Percentiles rank a stretch among this genome's conserved stretches.
phyloP scores from a whole-genome alignment of 2,797 vertebrate species.

The Acestrorhynchus altus region DNA sequence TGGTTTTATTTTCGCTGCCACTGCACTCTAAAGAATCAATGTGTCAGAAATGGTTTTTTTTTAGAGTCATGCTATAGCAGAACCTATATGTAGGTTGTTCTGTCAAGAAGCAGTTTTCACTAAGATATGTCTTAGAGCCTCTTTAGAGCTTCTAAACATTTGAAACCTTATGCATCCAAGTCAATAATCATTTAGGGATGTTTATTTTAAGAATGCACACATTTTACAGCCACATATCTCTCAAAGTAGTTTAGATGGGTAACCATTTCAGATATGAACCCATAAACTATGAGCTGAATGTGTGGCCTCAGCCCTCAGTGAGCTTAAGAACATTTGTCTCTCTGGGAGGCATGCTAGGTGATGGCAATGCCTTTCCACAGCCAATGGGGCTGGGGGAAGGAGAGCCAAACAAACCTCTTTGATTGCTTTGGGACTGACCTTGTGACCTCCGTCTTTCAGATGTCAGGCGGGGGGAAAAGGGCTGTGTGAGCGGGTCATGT shows the following conservation, averaged over 20 bases:
- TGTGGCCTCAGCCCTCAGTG: constrained; percentile 41
- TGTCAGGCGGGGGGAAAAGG: constrained; percentile 66
- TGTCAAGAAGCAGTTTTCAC: neutral
- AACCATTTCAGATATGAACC: constrained; percentile 18
- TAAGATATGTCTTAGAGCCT: neutral
- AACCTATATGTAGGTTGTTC: neutral
- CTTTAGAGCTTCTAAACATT: no score
- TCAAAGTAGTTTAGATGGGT: constrained; percentile 8
- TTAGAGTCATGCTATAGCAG: neutral
- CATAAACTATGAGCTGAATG: constrained; percentile 39
- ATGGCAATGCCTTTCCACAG: constrained; percentile 33
- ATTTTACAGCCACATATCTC: constrained; percentile 10
- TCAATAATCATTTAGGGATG: neutral
- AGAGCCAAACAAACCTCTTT: constrained; percentile 77
- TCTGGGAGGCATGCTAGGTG: constrained; percentile 46
- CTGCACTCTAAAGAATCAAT: constrained; percentile 10
- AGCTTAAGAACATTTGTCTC: constrained; percentile 50
- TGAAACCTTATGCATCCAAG: neutral
- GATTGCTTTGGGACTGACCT: constrained; percentile 77
- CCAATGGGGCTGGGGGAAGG: constrained; percentile 40
- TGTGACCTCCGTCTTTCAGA: constrained; percentile 74
- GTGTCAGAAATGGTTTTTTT: neutral
- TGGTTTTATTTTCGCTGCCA: constrained; percentile 44
- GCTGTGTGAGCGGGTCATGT: constrained; percentile 59
- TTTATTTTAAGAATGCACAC: constrained; percentile 4